Percentiles rank a stretch among this genome's conserved stretches.
Conservation (phyloP, 2,888 invertebrate genomes). For the Heliconius ethilla region DNA sequence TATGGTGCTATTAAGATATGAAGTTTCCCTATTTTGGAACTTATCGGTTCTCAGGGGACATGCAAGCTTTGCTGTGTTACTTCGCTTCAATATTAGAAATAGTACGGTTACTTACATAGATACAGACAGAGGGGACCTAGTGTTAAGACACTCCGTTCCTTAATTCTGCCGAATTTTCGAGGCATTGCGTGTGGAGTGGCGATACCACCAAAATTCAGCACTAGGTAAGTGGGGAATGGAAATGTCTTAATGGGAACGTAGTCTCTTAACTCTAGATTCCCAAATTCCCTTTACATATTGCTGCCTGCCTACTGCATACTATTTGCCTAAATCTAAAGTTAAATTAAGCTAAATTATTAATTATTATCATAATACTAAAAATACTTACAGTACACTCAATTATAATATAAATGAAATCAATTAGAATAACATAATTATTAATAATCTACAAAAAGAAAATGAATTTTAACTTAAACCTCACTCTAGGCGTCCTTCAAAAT, state of each 20-base stretch:
- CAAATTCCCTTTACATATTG: background rate
- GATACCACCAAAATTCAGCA: background rate
- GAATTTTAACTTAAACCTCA: background rate
- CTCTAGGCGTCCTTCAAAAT: background rate
- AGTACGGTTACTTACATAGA: no score
- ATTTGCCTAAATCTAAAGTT: no score
- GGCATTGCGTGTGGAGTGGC: no score
- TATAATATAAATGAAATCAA: background rate
- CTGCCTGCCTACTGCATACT: no score
- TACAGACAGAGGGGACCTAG: no score
- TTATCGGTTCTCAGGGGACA: background rate
- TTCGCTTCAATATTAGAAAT: background rate
- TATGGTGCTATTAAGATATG: slow-evolving; percentile 27
- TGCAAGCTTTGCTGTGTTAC: background rate
- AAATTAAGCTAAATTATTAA: no score
- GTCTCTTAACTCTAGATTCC: background rate
- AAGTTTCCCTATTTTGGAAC: slow-evolving; percentile 20
- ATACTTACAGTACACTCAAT: no score
- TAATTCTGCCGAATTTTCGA: no score
- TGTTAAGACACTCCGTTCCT: no score
- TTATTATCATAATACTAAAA: no score
- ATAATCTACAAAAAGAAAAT: background rate
- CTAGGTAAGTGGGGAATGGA: background rate
- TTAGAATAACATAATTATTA: background rate
- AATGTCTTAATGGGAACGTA: background rate